Evolutionary conservation across 2,888 invertebrate genomes (phyloP).

Genomic region (Piscicola geometra): DNA sequence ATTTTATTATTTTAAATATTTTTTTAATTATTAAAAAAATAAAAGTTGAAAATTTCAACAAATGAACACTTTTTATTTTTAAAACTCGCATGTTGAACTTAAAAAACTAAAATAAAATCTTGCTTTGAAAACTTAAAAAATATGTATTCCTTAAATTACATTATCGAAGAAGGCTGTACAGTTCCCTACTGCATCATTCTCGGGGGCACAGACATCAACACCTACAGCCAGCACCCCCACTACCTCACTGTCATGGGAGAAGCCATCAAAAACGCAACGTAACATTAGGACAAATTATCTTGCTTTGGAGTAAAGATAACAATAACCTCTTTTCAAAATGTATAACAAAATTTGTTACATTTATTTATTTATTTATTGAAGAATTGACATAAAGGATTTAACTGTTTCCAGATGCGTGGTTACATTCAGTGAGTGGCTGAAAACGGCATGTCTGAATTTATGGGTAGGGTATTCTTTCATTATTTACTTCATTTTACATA

Average conservation of each 20-base stretch:
- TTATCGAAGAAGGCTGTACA: background rate
- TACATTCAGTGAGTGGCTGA: background rate
- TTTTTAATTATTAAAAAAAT: too few relatives aligned
- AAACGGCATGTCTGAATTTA: background rate
- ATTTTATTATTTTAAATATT: too few relatives aligned
- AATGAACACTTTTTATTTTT: background rate
- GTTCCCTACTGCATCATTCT: background rate
- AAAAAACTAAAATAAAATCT: too few relatives aligned
- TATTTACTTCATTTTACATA: background rate
- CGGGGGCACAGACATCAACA: constrained; percentile 4
- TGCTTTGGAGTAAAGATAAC: too few relatives aligned
- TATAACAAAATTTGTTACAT: too few relatives aligned
- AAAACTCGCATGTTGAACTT: too few relatives aligned
- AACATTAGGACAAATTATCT: too few relatives aligned
- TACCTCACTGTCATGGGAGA: background rate
- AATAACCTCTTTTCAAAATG: too few relatives aligned
- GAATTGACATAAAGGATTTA: too few relatives aligned
- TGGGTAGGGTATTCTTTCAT: background rate
- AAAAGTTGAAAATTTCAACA: background rate
- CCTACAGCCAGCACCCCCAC: background rate
- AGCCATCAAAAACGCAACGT: background rate
- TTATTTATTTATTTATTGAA: too few relatives aligned
- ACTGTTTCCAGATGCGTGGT: background rate
- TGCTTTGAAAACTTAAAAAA: too few relatives aligned
- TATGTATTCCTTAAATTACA: too few relatives aligned